Percentiles rank a stretch among this genome's conserved stretches.
Evolutionary conservation across 2,888 invertebrate genomes (phyloP).

Genomic region (Oscheius sp.): DNA sequence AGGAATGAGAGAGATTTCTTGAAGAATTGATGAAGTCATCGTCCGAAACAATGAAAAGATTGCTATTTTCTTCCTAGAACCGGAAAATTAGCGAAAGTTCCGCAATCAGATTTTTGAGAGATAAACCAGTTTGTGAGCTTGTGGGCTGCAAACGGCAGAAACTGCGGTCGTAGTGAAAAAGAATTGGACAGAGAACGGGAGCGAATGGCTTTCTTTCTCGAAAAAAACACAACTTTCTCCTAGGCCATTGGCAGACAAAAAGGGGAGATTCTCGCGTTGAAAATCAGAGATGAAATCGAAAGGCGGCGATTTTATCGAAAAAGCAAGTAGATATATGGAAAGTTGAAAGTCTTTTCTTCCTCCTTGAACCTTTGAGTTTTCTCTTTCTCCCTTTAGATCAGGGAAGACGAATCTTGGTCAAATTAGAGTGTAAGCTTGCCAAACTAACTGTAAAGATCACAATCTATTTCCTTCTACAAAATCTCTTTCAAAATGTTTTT

Average conservation of each 20-base stretch:
- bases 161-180: not conserved
- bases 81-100: constrained; percentile 20
- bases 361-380: not conserved
- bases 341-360: not conserved
- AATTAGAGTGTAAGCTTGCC: too few relatives aligned
- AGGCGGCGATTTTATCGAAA: constrained; percentile 12
- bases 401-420: too few relatives aligned
- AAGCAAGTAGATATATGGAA: not conserved
- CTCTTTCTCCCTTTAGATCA: too few relatives aligned
- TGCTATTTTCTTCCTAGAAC: constrained; percentile 4
- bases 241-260: not conserved
- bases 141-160: constrained; percentile 10
- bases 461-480: too few relatives aligned
- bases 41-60: too few relatives aligned
- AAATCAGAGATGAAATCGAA: constrained; percentile 15
- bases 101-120: constrained; percentile 25
- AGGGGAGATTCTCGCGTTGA: not conserved
- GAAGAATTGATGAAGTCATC: too few relatives aligned
- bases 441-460: too few relatives aligned
- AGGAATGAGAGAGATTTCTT: too few relatives aligned
- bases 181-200: not conserved
- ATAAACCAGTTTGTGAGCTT: constrained; percentile 16
- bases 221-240: not conserved
- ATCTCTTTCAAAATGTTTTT: too few relatives aligned
- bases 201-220: not conserved